These are phyloP conservation scores for Gymnoscopelus braueri DNA, from an alignment of 2,797 vertebrate genomes.

Conservation along the genomic window DNA sequence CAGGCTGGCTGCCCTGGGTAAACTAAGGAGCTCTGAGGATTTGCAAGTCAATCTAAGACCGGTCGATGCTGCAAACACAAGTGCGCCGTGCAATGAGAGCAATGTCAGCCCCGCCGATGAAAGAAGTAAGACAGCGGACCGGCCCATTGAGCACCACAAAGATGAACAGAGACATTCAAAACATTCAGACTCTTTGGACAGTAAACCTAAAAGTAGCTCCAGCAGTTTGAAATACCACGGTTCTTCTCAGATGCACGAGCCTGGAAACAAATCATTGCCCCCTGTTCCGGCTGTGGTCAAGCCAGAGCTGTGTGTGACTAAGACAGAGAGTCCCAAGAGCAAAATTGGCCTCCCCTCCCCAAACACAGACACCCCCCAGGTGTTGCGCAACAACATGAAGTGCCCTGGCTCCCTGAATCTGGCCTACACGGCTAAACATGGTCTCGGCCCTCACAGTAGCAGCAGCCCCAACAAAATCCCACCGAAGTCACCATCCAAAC, in stretches of 20 bases:
- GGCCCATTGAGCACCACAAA: slow-evolving; percentile 67
- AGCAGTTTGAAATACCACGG: slow-evolving; percentile 84
- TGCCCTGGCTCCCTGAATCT: slow-evolving; percentile 83
- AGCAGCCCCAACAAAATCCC: slow-evolving; percentile 90
- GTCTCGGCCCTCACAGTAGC: slow-evolving; percentile 79
- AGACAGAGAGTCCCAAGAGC: slow-evolving; percentile 83
- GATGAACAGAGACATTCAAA: slow-evolving; percentile 78
- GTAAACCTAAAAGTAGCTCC: slow-evolving; percentile 73
- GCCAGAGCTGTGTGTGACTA: slow-evolving; percentile 75
- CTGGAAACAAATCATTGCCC: slow-evolving; percentile 73
- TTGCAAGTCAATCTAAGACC: slow-evolving; percentile 56
- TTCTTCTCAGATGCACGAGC: slow-evolving; percentile 76
- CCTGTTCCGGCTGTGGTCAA: slow-evolving; percentile 76
- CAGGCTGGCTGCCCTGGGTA: slow-evolving; percentile 87
- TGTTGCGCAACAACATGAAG: slow-evolving; percentile 85
- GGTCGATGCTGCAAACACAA: slow-evolving; percentile 25
- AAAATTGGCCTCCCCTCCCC: slow-evolving; percentile 82
- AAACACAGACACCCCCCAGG: slow-evolving; percentile 76
- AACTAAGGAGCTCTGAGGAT: slow-evolving; percentile 85
- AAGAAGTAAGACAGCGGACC: slow-evolving; percentile 71
- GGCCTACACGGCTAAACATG: slow-evolving; percentile 68
- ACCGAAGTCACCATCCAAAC: slow-evolving; percentile 90
- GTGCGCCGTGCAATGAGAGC: slow-evolving; percentile 30
- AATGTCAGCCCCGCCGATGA: slow-evolving; percentile 52
- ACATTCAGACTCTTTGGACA: slow-evolving; percentile 74